Evolutionary conservation across 2,797 vertebrate genomes (phyloP).

Genomic region (Alauda arvensis): DNA sequence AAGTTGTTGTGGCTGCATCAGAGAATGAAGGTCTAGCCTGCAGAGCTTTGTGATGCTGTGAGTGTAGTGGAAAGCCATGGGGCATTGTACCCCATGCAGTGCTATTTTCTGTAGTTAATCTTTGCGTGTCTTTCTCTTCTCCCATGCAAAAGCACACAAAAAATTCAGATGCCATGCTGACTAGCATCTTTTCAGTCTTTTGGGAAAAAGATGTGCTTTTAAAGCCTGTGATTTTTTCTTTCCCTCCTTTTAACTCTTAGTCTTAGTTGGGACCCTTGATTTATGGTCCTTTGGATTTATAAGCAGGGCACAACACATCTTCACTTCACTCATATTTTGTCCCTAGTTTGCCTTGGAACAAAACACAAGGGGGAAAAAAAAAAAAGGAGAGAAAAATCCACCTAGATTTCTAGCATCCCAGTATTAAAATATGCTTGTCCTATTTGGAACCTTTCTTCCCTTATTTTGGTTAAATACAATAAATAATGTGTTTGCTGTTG

Average conservation of each 20-base stretch:
- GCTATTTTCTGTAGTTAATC: conserved; percentile 13
- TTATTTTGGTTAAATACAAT: not conserved
- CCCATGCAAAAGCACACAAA: not conserved
- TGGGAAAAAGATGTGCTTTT: not conserved
- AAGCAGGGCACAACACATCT: not conserved
- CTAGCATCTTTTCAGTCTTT: conserved; percentile 3
- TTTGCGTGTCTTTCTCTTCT: conserved; percentile 3
- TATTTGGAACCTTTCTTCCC: not conserved
- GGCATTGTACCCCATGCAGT: not conserved
- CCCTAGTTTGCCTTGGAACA: not conserved
- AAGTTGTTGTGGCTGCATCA: not conserved
- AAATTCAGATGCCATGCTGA: conserved; percentile 2
- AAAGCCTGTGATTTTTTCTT: not conserved
- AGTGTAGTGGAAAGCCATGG: not conserved
- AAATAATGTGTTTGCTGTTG: not conserved
- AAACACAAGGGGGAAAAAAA: not conserved
- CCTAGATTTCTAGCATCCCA: not conserved
- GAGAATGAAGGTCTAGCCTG: not conserved
- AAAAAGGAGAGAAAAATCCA: not conserved
- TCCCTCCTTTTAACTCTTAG: not conserved
- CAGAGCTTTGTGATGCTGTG: not conserved
- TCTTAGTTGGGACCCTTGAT: not conserved
- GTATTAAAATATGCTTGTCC: not conserved
- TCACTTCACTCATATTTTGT: not conserved
- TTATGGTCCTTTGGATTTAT: not conserved